A percentile compares a stretch with the other conserved stretches of the same genome.
These are phyloP conservation scores for Pogona vitticeps DNA, from an alignment of 2,113 vertebrate species.

Conservation along the genomic window DNA sequence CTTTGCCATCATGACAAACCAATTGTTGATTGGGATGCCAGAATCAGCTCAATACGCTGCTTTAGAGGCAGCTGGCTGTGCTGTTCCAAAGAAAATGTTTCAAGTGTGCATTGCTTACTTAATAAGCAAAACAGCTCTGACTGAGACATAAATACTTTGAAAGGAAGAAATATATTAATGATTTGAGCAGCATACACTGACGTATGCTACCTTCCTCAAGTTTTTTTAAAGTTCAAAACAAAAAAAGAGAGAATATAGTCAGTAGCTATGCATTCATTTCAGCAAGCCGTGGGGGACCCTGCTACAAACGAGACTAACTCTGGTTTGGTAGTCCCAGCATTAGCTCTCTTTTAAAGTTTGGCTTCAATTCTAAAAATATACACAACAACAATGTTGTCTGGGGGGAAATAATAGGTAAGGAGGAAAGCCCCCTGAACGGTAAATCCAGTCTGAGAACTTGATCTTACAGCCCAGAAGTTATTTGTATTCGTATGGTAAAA, in stretches of 20 bases:
- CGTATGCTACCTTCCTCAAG: background rate
- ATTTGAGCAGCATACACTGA: background rate
- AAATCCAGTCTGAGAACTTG: background rate
- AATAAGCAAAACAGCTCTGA: conserved; percentile 33
- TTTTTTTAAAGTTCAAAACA: background rate
- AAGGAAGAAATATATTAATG: conserved; percentile 4
- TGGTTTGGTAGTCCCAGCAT: conserved; percentile 38
- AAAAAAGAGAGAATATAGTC: background rate
- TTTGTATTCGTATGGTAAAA: conserved; percentile 6
- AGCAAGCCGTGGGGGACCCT: background rate
- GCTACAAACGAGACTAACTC: conserved; percentile 6
- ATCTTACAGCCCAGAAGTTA: background rate
- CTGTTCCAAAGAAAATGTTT: conserved; percentile 29
- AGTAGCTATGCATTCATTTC: background rate
- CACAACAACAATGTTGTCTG: conserved; percentile 5
- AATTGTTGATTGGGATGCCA: background rate
- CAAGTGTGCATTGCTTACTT: background rate
- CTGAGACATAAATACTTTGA: background rate
- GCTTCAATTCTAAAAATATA: background rate
- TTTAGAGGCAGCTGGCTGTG: conserved; percentile 38
- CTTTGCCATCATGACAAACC: background rate
- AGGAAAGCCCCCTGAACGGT: background rate
- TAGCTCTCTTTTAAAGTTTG: conserved; percentile 19
- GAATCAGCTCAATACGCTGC: conserved; percentile 26
- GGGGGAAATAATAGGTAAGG: background rate